phyloP scores from a whole-genome alignment of 2,113 vertebrate genomes.

The Strix aluco region DNA sequence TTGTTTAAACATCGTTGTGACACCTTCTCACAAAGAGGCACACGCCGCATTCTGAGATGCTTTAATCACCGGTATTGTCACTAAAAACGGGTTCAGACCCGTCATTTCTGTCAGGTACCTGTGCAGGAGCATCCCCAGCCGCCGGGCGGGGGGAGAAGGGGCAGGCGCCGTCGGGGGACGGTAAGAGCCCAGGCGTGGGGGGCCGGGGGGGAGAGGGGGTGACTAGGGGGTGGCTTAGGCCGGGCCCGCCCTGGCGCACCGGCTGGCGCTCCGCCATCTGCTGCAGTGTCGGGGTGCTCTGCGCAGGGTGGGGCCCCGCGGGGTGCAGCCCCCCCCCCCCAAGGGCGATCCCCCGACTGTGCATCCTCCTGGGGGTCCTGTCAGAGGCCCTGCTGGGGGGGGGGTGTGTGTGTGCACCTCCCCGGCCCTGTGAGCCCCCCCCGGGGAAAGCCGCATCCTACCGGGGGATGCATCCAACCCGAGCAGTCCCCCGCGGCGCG shows the following conservation, averaged over 20 bases:
- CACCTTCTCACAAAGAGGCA: neutral
- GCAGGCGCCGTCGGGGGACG: neutral
- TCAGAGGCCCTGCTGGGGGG: too few species aligned
- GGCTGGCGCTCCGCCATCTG: slow-evolving; percentile 3
- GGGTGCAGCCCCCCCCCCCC: neutral
- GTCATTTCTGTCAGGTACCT: accelerated
- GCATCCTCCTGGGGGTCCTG: too few species aligned
- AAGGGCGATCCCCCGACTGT: too few species aligned
- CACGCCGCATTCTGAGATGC: neutral
- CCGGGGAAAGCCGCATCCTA: neutral
- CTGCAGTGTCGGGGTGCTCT: slow-evolving; percentile 8
- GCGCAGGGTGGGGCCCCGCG: neutral
- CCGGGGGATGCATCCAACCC: neutral
- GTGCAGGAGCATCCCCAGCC: neutral
- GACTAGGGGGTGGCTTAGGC: neutral
- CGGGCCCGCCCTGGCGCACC: neutral
- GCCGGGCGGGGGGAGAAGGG: neutral
- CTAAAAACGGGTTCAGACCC: neutral
- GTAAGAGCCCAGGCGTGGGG: neutral
- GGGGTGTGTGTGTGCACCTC: neutral
- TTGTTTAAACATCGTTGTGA: accelerated
- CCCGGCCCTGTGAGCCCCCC: neutral
- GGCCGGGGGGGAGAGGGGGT: neutral
- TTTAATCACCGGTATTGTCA: neutral
- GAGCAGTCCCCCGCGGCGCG: too few species aligned